These are phyloP conservation scores for Grantiella picta DNA, from an alignment of 2,113 vertebrate genomes.

Conservation along the genomic window DNA sequence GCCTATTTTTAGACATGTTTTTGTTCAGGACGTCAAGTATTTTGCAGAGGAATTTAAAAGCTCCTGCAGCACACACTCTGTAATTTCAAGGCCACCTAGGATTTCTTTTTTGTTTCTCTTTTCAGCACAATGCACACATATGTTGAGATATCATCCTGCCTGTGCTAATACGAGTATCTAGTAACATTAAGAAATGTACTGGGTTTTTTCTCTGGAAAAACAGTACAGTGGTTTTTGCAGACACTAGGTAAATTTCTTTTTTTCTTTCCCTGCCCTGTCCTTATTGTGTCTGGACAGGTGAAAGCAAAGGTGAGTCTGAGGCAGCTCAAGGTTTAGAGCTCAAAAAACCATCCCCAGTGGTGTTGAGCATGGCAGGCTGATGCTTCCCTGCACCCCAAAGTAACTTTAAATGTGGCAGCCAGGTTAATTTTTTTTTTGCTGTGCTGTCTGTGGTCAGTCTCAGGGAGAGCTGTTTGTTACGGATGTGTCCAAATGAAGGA, in stretches of 20 bases:
- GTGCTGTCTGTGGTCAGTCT: neutral
- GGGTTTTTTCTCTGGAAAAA: neutral
- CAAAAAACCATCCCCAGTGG: neutral
- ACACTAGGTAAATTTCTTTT: neutral
- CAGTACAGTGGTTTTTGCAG: neutral
- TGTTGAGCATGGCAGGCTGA: neutral
- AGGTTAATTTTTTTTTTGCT: neutral
- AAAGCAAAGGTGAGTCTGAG: neutral
- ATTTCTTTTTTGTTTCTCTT: neutral
- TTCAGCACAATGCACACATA: neutral
- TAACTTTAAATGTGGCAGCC: neutral
- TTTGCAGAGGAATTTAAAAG: constrained; percentile 32
- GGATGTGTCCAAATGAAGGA: constrained; percentile 12
- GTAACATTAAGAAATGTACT: neutral
- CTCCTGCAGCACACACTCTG: neutral
- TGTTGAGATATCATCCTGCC: neutral
- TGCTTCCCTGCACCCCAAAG: neutral
- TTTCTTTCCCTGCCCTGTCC: neutral
- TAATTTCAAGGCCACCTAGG: neutral
- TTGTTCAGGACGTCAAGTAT: neutral
- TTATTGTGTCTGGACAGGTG: neutral
- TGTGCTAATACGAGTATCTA: neutral
- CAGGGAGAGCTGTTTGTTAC: neutral
- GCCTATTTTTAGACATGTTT: neutral
- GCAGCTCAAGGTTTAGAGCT: neutral